A percentile compares a stretch with the other conserved stretches of the same genome.
phyloP scores from a whole-genome alignment of 92 coral and sea anemone genomes.

The Muricea muricata region DNA sequence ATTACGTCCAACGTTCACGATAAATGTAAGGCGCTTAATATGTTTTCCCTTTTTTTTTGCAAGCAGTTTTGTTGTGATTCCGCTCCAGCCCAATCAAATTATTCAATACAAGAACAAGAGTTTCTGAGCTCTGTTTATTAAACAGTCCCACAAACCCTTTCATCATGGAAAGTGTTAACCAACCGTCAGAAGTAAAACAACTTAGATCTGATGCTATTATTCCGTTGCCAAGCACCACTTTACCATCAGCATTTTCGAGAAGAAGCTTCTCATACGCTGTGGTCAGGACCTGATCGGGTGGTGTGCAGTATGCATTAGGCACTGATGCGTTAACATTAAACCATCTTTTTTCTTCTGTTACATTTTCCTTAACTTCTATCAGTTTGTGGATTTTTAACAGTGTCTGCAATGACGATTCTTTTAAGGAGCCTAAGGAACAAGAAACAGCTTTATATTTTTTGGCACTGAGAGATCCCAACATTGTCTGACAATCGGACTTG shows the following conservation, averaged over 20 bases:
- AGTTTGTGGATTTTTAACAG: conserved; percentile 42
- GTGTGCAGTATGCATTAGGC: conserved; percentile 40
- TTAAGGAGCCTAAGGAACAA: conserved; percentile 48
- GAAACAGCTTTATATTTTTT: conserved; percentile 29
- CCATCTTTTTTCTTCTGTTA: conserved; percentile 46
- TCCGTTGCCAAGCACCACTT: conserved; percentile 34
- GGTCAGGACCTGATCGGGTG: not conserved
- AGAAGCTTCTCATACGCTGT: conserved; percentile 20
- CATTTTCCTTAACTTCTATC: conserved; percentile 25
- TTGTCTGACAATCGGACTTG: too few relatives aligned
- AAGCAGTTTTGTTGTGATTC: not conserved
- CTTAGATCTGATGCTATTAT: conserved; percentile 45
- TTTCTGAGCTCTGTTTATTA: conserved; percentile 9
- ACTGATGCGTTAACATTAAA: not conserved
- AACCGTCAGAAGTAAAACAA: conserved; percentile 50
- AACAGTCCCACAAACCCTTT: conserved; percentile 52
- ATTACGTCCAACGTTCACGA: conserved; percentile 59
- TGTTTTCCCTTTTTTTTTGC: conserved; percentile 17
- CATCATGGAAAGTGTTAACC: conserved; percentile 47
- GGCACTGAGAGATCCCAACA: too few relatives aligned
- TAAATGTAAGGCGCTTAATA: conserved; percentile 34
- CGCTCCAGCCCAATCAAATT: conserved; percentile 13
- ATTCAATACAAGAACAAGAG: conserved; percentile 45
- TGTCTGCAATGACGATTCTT: conserved; percentile 26
- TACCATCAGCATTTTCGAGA: conserved; percentile 12